These are phyloP conservation scores for Fulica atra DNA, from an alignment of 2,113 vertebrate species.

Conservation along the genomic window DNA sequence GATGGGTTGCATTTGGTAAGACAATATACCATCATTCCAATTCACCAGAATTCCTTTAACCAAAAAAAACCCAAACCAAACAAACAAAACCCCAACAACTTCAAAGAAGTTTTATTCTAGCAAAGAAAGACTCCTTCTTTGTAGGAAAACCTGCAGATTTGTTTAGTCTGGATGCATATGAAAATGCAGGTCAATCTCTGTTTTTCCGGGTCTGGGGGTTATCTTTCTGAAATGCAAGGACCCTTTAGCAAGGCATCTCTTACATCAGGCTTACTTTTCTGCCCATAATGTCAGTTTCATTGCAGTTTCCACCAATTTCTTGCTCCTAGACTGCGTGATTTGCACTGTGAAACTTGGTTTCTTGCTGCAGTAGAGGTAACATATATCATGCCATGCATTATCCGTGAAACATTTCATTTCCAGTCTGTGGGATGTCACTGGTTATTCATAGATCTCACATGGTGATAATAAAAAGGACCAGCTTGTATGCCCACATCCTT, in stretches of 20 bases:
- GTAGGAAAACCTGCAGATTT: neutral
- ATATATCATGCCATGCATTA: neutral
- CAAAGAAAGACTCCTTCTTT: neutral
- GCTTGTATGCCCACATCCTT: neutral
- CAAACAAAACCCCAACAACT: no score
- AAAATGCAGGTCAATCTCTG: neutral
- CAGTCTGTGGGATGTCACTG: neutral
- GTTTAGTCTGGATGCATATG: neutral
- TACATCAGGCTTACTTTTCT: neutral
- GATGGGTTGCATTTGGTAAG: neutral
- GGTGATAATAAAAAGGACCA: neutral
- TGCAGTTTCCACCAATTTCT: neutral
- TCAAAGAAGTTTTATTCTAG: neutral
- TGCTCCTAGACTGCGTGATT: neutral
- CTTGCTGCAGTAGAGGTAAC: neutral
- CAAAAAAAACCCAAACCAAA: no score
- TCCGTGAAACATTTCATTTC: neutral
- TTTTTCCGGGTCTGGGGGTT: neutral
- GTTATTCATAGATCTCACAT: neutral
- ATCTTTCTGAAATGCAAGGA: neutral
- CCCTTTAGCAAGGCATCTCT: neutral
- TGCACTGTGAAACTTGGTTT: neutral
- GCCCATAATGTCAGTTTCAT: neutral
- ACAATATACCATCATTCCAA: neutral
- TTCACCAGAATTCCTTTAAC: neutral